Evolutionary conservation across 2,113 vertebrate species (phyloP).

Genomic region (Rhynchomys soricoides): DNA sequence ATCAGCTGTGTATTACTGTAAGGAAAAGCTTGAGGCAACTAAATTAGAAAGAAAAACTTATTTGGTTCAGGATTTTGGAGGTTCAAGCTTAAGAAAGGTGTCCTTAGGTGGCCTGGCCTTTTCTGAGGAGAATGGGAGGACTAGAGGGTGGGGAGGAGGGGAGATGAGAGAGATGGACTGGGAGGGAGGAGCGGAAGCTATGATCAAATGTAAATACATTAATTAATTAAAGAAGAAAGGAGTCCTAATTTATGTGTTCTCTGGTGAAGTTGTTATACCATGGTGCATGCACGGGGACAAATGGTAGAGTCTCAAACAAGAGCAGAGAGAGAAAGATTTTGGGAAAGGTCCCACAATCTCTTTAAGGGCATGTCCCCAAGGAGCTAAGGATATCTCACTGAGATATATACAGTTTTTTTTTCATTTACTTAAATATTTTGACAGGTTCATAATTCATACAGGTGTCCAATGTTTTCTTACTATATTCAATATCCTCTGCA

Average conservation of each 20-base stretch:
- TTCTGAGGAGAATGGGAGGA: no score
- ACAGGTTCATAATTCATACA: neutral
- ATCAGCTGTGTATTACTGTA: neutral
- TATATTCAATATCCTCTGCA: neutral
- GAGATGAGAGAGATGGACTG: no score
- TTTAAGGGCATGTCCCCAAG: neutral
- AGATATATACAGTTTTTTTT: no score
- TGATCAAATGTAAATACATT: no score
- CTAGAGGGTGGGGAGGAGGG: no score
- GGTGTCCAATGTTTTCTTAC: neutral
- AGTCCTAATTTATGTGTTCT: neutral
- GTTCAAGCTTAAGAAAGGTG: neutral
- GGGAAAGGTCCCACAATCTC: neutral
- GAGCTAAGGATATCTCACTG: neutral
- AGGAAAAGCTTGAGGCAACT: neutral
- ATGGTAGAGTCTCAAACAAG: neutral
- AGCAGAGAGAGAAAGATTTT: neutral
- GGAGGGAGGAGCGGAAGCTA: no score
- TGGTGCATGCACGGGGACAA: neutral
- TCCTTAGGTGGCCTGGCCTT: no score
- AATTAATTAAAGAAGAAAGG: neutral
- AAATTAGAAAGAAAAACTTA: neutral
- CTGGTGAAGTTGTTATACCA: neutral
- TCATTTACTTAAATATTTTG: neutral
- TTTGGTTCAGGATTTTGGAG: neutral